A percentile compares a stretch with the other conserved stretches of the same genome.
phyloP scores from a whole-genome alignment of 2,888 invertebrate genomes.

The Oscheius sp. region DNA sequence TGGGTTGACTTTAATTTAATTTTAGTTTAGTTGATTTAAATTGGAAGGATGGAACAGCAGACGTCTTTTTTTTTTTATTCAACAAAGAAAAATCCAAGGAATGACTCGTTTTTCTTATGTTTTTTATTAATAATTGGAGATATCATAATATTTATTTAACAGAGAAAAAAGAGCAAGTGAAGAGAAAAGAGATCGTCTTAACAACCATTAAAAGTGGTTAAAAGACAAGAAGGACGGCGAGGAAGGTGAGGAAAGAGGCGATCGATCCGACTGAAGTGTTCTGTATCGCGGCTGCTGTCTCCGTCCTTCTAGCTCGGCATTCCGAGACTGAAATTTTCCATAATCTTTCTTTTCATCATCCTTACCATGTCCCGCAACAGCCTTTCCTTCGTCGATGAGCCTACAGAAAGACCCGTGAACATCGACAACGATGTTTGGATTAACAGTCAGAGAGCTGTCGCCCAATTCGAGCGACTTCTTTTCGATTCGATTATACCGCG shows the following conservation, averaged over 20 bases:
- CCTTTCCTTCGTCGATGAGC: slow-evolving; percentile 64
- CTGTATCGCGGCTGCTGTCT: slow-evolving; percentile 19
- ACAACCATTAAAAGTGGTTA: neutral
- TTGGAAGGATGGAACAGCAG: no score
- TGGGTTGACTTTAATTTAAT: no score
- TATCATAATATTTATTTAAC: no score
- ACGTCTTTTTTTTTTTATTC: no score
- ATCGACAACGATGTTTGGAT: slow-evolving; percentile 59
- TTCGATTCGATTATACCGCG: slow-evolving; percentile 65
- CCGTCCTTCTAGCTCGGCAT: slow-evolving; percentile 32
- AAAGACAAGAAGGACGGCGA: slow-evolving; percentile 1
- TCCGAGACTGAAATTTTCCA: slow-evolving; percentile 37
- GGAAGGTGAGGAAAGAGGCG: slow-evolving; percentile 3
- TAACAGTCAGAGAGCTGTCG: slow-evolving; percentile 49
- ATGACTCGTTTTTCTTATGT: no score
- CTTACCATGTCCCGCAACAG: slow-evolving; percentile 37
- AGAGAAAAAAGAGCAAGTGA: neutral
- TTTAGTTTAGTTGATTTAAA: no score
- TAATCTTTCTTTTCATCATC: neutral
- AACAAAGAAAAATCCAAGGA: no score
- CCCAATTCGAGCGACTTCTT: slow-evolving; percentile 63
- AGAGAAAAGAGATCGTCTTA: neutral
- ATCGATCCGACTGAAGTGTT: slow-evolving; percentile 3
- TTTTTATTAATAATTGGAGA: no score
- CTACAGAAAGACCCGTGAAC: slow-evolving; percentile 65